Evolutionary conservation across 1,140 invertebrate species (phyloP), one percentile per base, ranked within the genome.

Genomic region (Epicauta chinensis): DNA sequence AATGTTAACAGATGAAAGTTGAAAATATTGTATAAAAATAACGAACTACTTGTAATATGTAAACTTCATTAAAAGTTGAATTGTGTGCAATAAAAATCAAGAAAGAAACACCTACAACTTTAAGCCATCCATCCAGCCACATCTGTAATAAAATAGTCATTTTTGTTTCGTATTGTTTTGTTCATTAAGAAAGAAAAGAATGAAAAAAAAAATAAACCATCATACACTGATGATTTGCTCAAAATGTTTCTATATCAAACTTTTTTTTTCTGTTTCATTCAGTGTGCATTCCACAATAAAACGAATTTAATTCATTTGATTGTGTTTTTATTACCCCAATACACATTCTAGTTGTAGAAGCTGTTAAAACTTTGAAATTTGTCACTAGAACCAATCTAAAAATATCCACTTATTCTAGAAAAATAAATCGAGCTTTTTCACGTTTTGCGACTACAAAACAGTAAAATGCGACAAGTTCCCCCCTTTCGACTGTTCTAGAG

Each of bases 231-330:
- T 63, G 53, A 63, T 65, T 60, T 62, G 63, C 63, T 65, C 62
- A 62, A 62, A 60, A 61, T 64, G 60, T 58, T 60, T 61, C 55
- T 59, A 62, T 54, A 63, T 59, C 53, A 61, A 64, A 57, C 51
- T 38, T 62, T 63, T 34, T 34, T 34, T 12, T 34, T 23, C 23
- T 61, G 51, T 61, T 60, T 58, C 50, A 59, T 64, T 62, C 56
- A 55, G 58, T 62, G 59, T 61, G 58, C 60, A 64, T 61, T 64
- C 55, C 59, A 61, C 59, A 64, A 64, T 61, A 64, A 61, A 64
- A 59, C 53, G 51, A 57, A 57, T 60, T 62, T 62, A 58, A 64
- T 56, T 59, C 45, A 53, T 49, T 56, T 49, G 35, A 34, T 36
- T 49, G 55, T 23, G 23, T 23, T 52, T 56, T 56, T 56, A 56